Evolutionary conservation across 2,888 invertebrate genomes (phyloP).

Genomic region (Phalera bucephala): DNA sequence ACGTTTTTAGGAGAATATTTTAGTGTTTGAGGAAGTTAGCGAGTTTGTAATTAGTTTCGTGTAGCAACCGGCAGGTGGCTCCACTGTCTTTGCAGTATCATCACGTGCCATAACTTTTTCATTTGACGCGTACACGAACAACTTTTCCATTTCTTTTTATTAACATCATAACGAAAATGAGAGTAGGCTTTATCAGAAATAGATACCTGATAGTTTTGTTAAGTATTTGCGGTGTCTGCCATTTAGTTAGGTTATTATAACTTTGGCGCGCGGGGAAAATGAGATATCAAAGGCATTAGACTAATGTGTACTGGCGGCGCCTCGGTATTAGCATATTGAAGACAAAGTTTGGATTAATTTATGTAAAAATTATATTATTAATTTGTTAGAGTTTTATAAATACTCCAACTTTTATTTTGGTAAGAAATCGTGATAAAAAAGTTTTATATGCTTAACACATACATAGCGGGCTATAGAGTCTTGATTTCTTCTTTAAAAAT

Average conservation of each 20-base stretch:
- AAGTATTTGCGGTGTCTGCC: slow-evolving; percentile 44
- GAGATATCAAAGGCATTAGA: neutral
- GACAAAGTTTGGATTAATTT: no score
- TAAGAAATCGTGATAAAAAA: no score
- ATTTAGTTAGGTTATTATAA: slow-evolving; percentile 34
- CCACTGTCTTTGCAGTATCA: slow-evolving; percentile 71
- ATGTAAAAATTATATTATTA: no score
- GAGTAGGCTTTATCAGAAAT: slow-evolving; percentile 74
- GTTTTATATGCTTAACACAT: no score
- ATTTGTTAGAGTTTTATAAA: no score
- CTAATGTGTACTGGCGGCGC: slow-evolving; percentile 27
- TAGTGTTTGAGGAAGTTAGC: slow-evolving; percentile 76
- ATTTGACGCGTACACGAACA: slow-evolving; percentile 76
- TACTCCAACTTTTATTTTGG: no score
- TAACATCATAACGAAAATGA: slow-evolving; percentile 80
- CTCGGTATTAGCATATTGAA: slow-evolving; percentile 21
- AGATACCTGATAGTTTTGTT: slow-evolving; percentile 69
- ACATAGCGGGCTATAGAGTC: no score
- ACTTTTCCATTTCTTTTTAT: slow-evolving; percentile 82
- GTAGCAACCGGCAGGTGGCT: slow-evolving; percentile 66
- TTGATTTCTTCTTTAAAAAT: no score
- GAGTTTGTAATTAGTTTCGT: slow-evolving; percentile 80
- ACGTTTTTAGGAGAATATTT: slow-evolving; percentile 80
- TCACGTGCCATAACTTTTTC: slow-evolving; percentile 82
- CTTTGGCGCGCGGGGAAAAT: slow-evolving; percentile 11